phyloP scores from a whole-genome alignment of 2,888 invertebrate species.

The Lasioglossum oenotherae region DNA sequence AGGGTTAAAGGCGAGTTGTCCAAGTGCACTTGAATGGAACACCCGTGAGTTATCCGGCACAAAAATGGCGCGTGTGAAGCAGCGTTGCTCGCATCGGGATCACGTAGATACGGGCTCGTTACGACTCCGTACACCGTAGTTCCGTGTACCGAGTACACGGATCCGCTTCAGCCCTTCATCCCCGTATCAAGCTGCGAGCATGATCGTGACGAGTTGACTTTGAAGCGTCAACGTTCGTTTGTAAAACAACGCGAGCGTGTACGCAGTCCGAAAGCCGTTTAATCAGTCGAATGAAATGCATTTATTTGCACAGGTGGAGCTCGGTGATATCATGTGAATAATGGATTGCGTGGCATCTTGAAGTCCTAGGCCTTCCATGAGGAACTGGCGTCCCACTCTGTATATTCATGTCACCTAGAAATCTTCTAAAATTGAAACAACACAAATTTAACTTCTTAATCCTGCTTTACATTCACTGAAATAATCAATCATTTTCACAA shows the following conservation, averaged over 20 bases:
- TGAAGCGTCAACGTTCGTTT: constrained; percentile 60
- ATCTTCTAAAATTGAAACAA: no score
- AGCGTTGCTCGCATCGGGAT: constrained; percentile 21
- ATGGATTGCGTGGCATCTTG: neutral
- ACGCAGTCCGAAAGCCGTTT: neutral
- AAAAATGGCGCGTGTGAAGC: neutral
- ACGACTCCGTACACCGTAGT: constrained; percentile 25
- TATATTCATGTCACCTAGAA: no score
- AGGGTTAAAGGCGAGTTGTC: neutral
- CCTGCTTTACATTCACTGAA: no score
- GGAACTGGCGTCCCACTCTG: neutral
- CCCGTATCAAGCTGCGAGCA: constrained; percentile 17
- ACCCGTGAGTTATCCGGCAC: neutral
- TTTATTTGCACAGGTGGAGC: neutral
- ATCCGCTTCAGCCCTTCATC: constrained; percentile 14
- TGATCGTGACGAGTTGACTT: constrained; percentile 54
- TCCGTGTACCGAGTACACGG: constrained; percentile 23
- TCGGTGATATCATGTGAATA: neutral
- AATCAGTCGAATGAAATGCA: neutral
- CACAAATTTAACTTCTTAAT: no score
- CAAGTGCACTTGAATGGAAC: neutral
- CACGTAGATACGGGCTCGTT: constrained; percentile 48
- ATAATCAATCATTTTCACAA: no score
- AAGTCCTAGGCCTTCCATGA: neutral
- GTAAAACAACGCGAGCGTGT: constrained; percentile 25